Base-by-base conservation (phyloP, 1,140 invertebrate genomes). In the Cyclina sinensis region DNA sequence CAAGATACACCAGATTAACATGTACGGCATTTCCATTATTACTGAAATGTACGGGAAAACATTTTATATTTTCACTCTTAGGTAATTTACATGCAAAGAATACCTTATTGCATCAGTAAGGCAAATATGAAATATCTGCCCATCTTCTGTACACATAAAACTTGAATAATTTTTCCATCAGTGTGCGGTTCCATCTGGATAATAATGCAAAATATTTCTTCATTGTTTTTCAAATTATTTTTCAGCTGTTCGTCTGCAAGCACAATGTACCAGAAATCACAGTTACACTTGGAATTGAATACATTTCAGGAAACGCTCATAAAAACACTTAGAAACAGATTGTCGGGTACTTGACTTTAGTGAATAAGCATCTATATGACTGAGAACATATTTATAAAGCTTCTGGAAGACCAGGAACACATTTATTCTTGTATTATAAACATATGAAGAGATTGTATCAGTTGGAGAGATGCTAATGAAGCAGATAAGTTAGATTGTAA, bases 371-470 rank as follows among this genome's bases (percentile, higher is more conserved):
- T 18, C 11, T 11, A 30, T 70, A 37, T 30, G 32, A 70, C 65
- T 70, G 65, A 16, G 65, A 35, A 70, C 35, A 70, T 9, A 70
- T 70, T 70, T 70, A 70, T 37, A n/a, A 62, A 62, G 1, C 65
- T 35, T 18, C 11, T 11, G 7, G 35, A 37, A 32, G 32, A 70
- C 65, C 37, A 32, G 12, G 65, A 35, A 70, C 35, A 70, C 9
- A 70, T 70, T 70, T 70, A 70, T 37, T 37, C 65, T 30, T 30
- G 35, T 70, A 37, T 70, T 70, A 43, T 43, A 70, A 65, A 70
- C 65, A 70, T 70, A 70, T 37, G 65, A 70, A 70, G 18, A 70
- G 65, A 70, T 70, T 9, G 2, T 70, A 70, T 70, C 65, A 70
- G 32, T 70, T 62, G 3, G 37, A 39, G 65, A 70, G 65, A 70